Conservation (phyloP, 2,113 vertebrate genomes). For the Penelope pileata region DNA sequence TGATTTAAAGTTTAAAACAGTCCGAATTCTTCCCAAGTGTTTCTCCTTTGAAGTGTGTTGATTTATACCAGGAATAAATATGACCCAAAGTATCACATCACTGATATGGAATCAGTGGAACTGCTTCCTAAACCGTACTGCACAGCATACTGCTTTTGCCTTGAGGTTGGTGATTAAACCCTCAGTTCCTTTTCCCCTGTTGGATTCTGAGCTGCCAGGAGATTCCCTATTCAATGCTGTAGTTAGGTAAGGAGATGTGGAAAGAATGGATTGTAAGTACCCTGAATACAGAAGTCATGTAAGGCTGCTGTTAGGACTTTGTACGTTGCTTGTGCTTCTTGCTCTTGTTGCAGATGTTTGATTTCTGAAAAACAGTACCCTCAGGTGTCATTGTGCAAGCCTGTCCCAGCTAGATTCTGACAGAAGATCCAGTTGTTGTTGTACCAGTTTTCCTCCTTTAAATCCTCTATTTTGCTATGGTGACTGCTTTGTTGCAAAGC, state of each 20-base stretch:
- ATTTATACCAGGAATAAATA: neutral
- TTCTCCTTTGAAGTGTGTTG: neutral
- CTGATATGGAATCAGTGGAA: neutral
- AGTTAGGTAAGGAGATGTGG: neutral
- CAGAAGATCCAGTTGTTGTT: neutral
- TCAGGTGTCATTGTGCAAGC: neutral
- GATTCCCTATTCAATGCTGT: neutral
- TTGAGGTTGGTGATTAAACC: constrained; percentile 18
- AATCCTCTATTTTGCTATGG: neutral
- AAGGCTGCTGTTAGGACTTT: neutral
- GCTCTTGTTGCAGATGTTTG: neutral
- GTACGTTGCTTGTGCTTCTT: neutral
- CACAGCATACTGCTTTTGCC: neutral
- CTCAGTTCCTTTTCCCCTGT: neutral
- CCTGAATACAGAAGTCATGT: neutral
- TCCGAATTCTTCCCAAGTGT: neutral
- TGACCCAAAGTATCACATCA: neutral
- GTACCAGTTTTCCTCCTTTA: neutral
- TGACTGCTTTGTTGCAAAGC: neutral
- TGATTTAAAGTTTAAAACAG: neutral
- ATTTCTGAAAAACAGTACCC: neutral
- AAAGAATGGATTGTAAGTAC: neutral
- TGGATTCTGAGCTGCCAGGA: neutral
- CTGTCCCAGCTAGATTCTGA: neutral
- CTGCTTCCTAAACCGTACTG: neutral